Base-by-base conservation (phyloP, 2,113 vertebrate genomes). In the Dissostichus mawsoni region DNA sequence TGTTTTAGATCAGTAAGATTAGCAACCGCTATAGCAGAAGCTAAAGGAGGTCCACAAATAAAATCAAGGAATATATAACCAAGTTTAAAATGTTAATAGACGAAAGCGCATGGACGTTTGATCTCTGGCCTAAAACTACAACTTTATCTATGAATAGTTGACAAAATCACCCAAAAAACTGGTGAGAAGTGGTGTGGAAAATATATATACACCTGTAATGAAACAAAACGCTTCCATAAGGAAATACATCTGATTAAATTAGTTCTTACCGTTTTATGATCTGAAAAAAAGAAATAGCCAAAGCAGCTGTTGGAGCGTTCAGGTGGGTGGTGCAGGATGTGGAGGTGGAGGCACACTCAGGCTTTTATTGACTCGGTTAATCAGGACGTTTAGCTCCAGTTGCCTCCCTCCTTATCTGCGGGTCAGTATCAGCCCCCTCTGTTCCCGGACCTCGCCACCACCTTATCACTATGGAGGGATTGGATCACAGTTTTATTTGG, bases 311-410 rank as follows among this genome's bases (percentile, higher is more conserved):
- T 62, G 11, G 20, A 65, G 20, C 1, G 8, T 3, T 36, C 12
- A 8, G 62, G 20, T 13, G 50, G 79, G 29, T 58, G 16, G 52
- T 86, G 23, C 29, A 23, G 65, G 66, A 68, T 63, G 29, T 69
- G 61, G 63, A 52, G 8, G 17, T 66, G 12, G 50, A 72, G 72
- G 81, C 59, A 69, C 18, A 6, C 18, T 36, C 45, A 13, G 51
- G 12, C 36, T 69, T 86, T 85, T 93, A 90, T 93, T 92, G 80
- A 45, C 78, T 76, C 55, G 41, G 63, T 2, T 87, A 86, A 88
- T 91, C 87, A 66, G 72, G 11, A 59, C 50, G 23, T 80, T 33
- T 5, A 52, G 64, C 2, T 56, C 36, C 73, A 73, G 78, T 56
- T 50, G 55, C 64, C 76, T 84, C 36, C 55, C 63, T 73, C 70